Base-by-base conservation (phyloP, 2,113 vertebrate species). In the Tragelaphus imberbis region DNA sequence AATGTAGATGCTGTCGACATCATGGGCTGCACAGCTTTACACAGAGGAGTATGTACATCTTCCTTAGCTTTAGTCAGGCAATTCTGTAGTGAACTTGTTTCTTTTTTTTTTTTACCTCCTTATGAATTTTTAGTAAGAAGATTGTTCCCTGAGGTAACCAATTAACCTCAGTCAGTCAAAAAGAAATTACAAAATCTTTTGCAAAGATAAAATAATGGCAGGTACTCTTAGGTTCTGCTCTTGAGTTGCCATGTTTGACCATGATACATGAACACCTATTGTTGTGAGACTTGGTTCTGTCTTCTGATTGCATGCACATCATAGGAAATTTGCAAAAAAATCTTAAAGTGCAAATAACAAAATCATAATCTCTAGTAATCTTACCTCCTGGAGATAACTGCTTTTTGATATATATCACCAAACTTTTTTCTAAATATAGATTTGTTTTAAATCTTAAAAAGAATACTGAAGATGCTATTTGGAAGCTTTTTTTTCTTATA, bases 11-110 rank as follows among this genome's bases (percentile, higher is more conserved):
- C 98, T 55, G 99, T 99, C 5, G 99, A 99, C 98, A 93, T 98
- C n/a, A 98, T 99, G 95, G 99, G 99, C 79, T 99, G 99, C 94
- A 99, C 99, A 3, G 99, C 99, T 47, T 99, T 99, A 98, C 99
- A 99, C 98, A 98, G 99, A 97, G 99, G 99, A 99, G 99, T 99
- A 96, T 98, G 97, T 98, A 30, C 80, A 0, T 59, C 91, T 97
- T 95, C 30, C 82, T 90, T 16, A 5, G 49, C 61, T 25, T 40
- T 23, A 2, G 10, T 28, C 81, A 49, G 55, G 80, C 25, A 47
- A 3, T 56, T 95, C 27, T 33, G 47, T 19, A 59, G 6, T 65
- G 33, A 88, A 21, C 44, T 16, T 27, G 2, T 75, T 93, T 92
- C 16, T 7, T 27, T 6, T 33, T 30, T 10, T 13, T 4, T 81